These are phyloP conservation scores for Fringilla coelebs DNA, from an alignment of 2,797 vertebrate genomes.

Conservation along the genomic window DNA sequence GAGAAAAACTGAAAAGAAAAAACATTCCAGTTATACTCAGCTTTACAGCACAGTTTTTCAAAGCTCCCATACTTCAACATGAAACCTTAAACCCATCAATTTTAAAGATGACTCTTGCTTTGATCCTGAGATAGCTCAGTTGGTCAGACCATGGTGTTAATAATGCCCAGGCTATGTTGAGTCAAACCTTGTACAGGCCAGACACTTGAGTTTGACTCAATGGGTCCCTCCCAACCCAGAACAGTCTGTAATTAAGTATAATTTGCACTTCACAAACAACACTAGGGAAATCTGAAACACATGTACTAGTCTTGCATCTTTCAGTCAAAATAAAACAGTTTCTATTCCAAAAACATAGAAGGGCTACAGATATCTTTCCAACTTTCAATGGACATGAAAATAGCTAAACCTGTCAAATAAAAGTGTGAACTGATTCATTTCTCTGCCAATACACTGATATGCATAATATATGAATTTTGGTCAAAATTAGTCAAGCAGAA, in stretches of 20 bases:
- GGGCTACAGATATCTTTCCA: neutral
- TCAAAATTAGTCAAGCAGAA: neutral
- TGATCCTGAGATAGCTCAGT: neutral
- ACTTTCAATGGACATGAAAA: neutral
- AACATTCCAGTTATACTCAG: neutral
- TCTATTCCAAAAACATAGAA: neutral
- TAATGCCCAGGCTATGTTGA: neutral
- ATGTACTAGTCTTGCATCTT: neutral
- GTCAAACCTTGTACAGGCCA: neutral
- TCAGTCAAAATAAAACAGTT: neutral
- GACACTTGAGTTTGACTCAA: neutral
- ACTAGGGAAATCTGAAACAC: neutral
- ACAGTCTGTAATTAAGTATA: neutral
- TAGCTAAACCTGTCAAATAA: neutral
- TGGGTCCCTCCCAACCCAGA: neutral
- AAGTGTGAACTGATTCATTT: neutral
- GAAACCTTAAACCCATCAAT: neutral
- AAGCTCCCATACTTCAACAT: neutral
- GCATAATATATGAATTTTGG: neutral
- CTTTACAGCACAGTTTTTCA: neutral
- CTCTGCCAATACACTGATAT: neutral
- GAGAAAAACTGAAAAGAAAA: neutral
- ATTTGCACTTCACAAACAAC: neutral
- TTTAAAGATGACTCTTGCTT: neutral
- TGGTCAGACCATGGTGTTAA: neutral